A percentile compares a stretch with the other conserved stretches of the same genome.
Evolutionary conservation across 1,140 invertebrate genomes (phyloP).

Genomic region (Lepidotrigona ventralis): DNA sequence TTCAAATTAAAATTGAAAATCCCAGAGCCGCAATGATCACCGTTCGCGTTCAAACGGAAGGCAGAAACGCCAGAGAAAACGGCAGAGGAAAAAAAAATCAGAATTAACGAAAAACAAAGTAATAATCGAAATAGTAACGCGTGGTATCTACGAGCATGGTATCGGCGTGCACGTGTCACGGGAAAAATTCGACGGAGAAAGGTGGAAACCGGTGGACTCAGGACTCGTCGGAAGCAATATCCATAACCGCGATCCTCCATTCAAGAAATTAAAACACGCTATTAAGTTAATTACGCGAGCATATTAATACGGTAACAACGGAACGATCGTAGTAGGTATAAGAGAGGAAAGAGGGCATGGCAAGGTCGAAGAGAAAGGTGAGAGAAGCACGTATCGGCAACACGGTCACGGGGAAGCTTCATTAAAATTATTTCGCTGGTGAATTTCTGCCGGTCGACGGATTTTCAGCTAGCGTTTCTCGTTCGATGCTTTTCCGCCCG

Average conservation of each 20-base stretch:
- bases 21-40: background rate
- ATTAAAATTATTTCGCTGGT: conserved; percentile 28
- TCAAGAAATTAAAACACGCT: conserved; percentile 17
- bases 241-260: background rate
- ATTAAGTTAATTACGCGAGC: conserved; percentile 33
- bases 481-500: background rate
- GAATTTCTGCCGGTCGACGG: conserved; percentile 7
- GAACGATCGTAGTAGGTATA: too few species aligned
- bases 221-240: background rate
- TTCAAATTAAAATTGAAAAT: background rate
- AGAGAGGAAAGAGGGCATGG: rapidly evolving
- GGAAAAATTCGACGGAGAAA: background rate
- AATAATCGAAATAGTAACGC: background rate
- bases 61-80: too few species aligned
- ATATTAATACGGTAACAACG: background rate
- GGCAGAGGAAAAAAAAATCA: background rate
- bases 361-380: background rate
- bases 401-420: conserved; percentile 1
- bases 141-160: background rate
- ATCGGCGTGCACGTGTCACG: background rate
- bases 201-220: too few species aligned
- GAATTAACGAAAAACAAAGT: background rate
- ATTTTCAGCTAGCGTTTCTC: background rate
- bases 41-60: background rate
- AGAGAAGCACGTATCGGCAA: conserved; percentile 5